Evolutionary conservation across 2,113 vertebrate genomes (phyloP).

Genomic region (Tragelaphus strepsiceros): DNA sequence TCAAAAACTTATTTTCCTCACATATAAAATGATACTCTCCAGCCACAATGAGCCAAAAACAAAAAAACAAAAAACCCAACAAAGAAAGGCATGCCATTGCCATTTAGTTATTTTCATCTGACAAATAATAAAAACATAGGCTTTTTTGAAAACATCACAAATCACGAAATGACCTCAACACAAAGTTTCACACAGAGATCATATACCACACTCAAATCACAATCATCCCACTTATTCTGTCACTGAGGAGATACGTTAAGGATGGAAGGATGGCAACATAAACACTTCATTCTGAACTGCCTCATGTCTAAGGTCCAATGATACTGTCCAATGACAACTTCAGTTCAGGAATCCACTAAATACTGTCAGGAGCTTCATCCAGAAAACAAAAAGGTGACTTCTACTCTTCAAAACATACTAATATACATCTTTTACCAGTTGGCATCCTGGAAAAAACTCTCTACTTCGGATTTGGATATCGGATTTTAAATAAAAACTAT

Average conservation of each 20-base stretch:
- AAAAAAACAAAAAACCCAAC: background rate
- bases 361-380: background rate
- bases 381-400: background rate
- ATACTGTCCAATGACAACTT: background rate
- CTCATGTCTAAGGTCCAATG: background rate
- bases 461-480: background rate
- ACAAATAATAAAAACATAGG: slow-evolving; percentile 27
- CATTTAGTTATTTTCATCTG: background rate
- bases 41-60: background rate
- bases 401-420: slow-evolving; percentile 15
- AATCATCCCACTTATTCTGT: background rate
- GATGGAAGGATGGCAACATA: background rate
- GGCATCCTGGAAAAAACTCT: background rate
- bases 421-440: background rate
- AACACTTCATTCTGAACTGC: background rate
- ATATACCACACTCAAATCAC: background rate
- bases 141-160: slow-evolving; percentile 30
- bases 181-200: background rate
- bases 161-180: background rate
- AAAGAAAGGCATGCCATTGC: background rate
- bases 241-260: background rate
- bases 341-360: background rate
- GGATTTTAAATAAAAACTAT: slow-evolving; percentile 18
- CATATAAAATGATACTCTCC: slow-evolving; percentile 20
- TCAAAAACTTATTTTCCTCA: slow-evolving; percentile 18